Percentiles rank a stretch among this genome's conserved stretches.
phyloP scores from a whole-genome alignment of 2,797 vertebrate species.

The Brachymystax lenok region DNA sequence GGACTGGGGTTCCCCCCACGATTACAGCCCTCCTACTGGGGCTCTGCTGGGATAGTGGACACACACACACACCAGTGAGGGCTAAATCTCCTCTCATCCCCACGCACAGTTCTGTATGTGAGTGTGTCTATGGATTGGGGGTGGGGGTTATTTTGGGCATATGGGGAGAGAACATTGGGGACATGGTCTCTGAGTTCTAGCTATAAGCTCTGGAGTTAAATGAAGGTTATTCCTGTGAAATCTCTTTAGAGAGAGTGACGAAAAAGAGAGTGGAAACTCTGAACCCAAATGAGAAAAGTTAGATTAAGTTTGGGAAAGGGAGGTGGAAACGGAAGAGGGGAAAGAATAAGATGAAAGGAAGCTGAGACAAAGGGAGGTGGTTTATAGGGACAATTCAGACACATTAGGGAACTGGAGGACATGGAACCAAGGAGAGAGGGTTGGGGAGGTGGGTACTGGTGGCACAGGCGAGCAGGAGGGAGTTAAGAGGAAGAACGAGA shows the following conservation, averaged over 20 bases:
- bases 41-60: neutral
- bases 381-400: neutral
- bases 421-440: neutral
- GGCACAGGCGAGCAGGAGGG: neutral
- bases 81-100: neutral
- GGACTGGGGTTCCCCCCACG: neutral
- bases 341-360: neutral
- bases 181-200: neutral
- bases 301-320: neutral
- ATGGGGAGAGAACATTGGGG: neutral
- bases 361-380: neutral
- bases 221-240: neutral
- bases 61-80: neutral
- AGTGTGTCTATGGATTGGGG: neutral
- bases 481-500: neutral
- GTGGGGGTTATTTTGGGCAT: neutral
- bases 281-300: neutral
- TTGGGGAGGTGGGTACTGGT: neutral
- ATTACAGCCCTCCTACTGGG: conserved; percentile 3
- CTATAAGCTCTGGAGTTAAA: conserved; percentile 8
- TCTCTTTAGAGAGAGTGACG: neutral
- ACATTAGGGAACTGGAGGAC: neutral
- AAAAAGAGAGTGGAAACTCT: neutral
- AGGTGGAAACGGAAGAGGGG: neutral
- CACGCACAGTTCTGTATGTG: neutral